Base-by-base conservation (phyloP, 2,888 invertebrate species). In the Oxyscelio sp. region DNA sequence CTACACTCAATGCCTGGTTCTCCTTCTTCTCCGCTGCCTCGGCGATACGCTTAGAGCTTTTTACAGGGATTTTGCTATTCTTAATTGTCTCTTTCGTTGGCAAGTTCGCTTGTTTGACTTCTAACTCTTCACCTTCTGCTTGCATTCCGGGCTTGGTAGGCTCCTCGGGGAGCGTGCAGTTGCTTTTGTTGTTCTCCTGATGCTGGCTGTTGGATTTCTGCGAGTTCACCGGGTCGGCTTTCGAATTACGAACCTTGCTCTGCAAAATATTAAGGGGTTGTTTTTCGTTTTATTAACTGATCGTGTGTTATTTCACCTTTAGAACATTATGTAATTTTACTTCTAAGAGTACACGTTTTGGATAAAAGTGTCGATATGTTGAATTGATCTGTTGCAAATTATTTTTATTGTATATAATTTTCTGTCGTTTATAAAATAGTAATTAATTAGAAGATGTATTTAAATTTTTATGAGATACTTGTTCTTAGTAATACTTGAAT, bases 1-100 rank as follows among this genome's bases (percentile, higher is more conserved):
- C 82, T 58, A 54, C 63, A n/a, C 43, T 77, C 24, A 65, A 9
- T 43, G 9, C 34, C 9, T 77, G 82, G 17, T 17, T 75, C 11
- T 81, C 81, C 38, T 70, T 82, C 19, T 75, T 82, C 43, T 75
- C 75, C 0, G 27, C 38, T 4, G 70, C 68, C 21, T 77, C 82
- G 21, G 52, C 59, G 19, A 40, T 63, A 8, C 77, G 56, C 21
- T 77, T 77, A 2, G 77, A 58, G 13, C 24, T 40, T 59, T 83
- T 83, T 0, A 56, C 15, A 1, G 65, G 6, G 3, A 19, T 19
- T 58, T 83, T 83, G 15, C n/a, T 56, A 31, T 8, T 56, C 22
- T 83, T 34, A 1, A 11, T 83, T 5, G 27, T 38, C 17, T 82
- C 82, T 65, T 82, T 82, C 11, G 48, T 59, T 54, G 74, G 70